Evolutionary conservation across 2,888 invertebrate genomes (phyloP).

Genomic region (Andrena praecox): DNA sequence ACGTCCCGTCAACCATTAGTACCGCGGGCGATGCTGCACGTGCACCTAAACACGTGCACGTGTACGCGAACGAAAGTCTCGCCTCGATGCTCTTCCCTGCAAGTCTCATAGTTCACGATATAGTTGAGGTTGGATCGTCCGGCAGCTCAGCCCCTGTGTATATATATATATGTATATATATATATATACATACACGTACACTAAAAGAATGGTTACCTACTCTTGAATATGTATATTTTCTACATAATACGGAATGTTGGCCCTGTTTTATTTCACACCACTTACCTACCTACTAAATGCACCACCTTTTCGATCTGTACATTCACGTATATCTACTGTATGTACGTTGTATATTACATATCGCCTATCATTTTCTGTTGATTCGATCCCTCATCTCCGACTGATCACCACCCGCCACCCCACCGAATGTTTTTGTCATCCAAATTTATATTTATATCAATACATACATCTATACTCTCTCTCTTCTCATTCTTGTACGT

Average conservation of each 20-base stretch:
- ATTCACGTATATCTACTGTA: slow-evolving; percentile 17
- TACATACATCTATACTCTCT: slow-evolving; percentile 65
- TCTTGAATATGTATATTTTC: slow-evolving; percentile 58
- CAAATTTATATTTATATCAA: slow-evolving; percentile 37
- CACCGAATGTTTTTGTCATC: slow-evolving; percentile 64
- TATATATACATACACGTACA: slow-evolving; percentile 10
- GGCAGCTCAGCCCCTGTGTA: slow-evolving; percentile 13
- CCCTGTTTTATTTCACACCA: slow-evolving; percentile 46
- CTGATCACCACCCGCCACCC: slow-evolving; percentile 53
- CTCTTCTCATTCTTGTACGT: slow-evolving; percentile 76
- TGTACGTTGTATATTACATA: not conserved
- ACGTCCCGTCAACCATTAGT: slow-evolving; percentile 1
- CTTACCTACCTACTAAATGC: slow-evolving; percentile 45
- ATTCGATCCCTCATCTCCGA: slow-evolving; percentile 17
- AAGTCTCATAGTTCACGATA: not conserved
- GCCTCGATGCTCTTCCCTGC: not conserved
- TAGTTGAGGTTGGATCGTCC: not conserved
- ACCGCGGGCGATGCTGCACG: not conserved
- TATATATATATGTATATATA: slow-evolving; percentile 7
- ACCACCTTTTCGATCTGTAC: slow-evolving; percentile 43
- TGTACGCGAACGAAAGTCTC: too few species aligned
- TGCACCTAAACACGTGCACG: too few species aligned
- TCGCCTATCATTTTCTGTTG: slow-evolving; percentile 8
- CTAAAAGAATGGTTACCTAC: slow-evolving; percentile 39
- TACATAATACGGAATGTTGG: slow-evolving; percentile 60